Evolutionary conservation across 2,797 vertebrate species (phyloP), one percentile per base, ranked within the genome.

Genomic region (Melanotaenia maccullochi): DNA sequence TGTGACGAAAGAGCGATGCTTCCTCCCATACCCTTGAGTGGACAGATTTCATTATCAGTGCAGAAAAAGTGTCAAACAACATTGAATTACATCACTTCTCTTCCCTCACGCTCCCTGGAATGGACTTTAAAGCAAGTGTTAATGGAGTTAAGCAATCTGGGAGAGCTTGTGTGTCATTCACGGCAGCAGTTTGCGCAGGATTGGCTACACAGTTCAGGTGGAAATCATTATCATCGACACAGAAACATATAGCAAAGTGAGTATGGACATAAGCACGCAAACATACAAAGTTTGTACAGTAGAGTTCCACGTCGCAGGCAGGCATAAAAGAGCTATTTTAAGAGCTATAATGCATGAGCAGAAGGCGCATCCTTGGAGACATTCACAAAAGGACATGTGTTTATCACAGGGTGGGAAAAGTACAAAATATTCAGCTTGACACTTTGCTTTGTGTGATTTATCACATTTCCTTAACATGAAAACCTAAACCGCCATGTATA

Each of bases 141-240:
- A 92, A 90, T 81, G 84, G 22, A 79, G 76, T 87, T 92, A 89
- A 92, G 90, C 92, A 88, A 88, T 78, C 85, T 87, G 90, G 89
- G 91, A 90, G 84, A 81, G 82, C 76, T 79, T 75, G 62, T 77
- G 69, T 85, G 90, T 76, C 83, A 73, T 89, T 86, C 83, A 90
- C 76, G 88, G 89, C 84, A 84, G 67, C 40, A 54, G 75, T 87
- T 90, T 84, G 90, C 91, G 87, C 93, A 95, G 95, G 95, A 94
- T 95, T 96, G 95, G 95, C 96, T 97, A 95, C 96, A 95, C 96
- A 95, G 94, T 95, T 87, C 85, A 79, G 79, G 82, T 84, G 85
- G 96, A 94, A 95, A 96, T 95, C 95, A 96, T 99, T 97, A 98
- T 94, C 93, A 92, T 86, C 74, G 72, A 72, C 78, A 79, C 58